Base-by-base conservation (phyloP, 1,140 invertebrate genomes). In the Anastrepha obliqua region DNA sequence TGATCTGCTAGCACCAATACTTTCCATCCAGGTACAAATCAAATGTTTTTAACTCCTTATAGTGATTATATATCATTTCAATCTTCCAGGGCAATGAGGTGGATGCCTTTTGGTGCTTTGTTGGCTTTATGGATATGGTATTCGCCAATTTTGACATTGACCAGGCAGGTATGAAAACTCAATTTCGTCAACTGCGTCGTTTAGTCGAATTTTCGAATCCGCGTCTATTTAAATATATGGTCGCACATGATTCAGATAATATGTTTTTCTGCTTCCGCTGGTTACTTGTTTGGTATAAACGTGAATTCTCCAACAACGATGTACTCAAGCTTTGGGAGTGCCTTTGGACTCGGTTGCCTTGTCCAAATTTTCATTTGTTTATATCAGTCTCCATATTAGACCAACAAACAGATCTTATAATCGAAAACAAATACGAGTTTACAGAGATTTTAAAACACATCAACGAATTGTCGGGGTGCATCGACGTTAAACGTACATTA, bases 21-120 rank as follows among this genome's bases (percentile, higher is more conserved):
- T 99, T 55, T 96, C 97, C 91, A 95, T 99, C 15, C 89, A 91
- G 29, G 89, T 88, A 74, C 67, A 60, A 15, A 15, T 15, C 60
- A 62, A 17, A 62, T 29, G 29, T 29, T 29, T 29, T 29, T 29
- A 29, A 29, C 29, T 0, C 29, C 29, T 29, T 29, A 29, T 29
- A 29, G 29, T 29, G 29, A 29, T 29, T 29, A 29, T 29, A 1
- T 29, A 29, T 29, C 29, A 29, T 29, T 29, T 29, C 29, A 29
- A 0, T 29, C 29, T 88, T 87, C 42, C 90, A 92, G 39, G 89
- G 91, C n/a, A 92, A 93, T 70, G 92, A 93, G 62, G 92, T 98
- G 6, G 98, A 99, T 93, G 96, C 98, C 1, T 99, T 99, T 95
- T 99, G 99, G 99, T 99, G 98, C 93, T 99, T 99, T 94, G 98